Evolutionary conservation across 2,113 vertebrate genomes (phyloP), one percentile per base, ranked within the genome.

Genomic region (Bettongia penicillata): DNA sequence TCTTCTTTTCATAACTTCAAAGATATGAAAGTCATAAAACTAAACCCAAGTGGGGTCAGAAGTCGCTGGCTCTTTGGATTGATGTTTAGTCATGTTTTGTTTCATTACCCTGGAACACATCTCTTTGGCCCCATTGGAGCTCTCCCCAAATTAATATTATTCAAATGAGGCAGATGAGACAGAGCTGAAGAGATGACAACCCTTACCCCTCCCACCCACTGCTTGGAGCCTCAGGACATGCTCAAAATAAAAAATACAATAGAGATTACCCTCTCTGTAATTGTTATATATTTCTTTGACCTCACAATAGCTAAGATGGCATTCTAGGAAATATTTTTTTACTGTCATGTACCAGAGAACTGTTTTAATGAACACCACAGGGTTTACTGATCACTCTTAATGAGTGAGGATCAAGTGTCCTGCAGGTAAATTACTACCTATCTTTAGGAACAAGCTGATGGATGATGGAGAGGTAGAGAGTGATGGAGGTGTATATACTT

Each of bases 11-110:
- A 99, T 99, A 98, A 98, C 98, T 98, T 99, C 98, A 98, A 98
- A 98, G 98, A 98, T 98, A 99, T 99, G 98, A 99, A 99, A 99
- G 98, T 99, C 99, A 99, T 99, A 98, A 99, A 99, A 98, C 97
- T 96, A 98, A 98, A 98, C 97, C 97, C 96, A 98, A 98, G 95
- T 98, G 97, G 97, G 98, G 98, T 98, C 98, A 99, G 97, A 96
- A 98, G 98, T 98, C 98, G 95, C 96, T 23, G 93, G 97, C 97
- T 98, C 93, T 96, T 98, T 98, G 98, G 98, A 97, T 98, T 94
- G 97, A 98, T 98, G 98, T 97, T 98, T 98, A 98, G 98, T 98
- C 98, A 97, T 97, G 97, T 98, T 98, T 98, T 96, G 98, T 94
- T 97, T 99, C 97, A 97, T 98, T 98, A 97, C 96, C 93, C 94